Conservation (phyloP, 2,113 vertebrate species). For the Aythya baeri region DNA sequence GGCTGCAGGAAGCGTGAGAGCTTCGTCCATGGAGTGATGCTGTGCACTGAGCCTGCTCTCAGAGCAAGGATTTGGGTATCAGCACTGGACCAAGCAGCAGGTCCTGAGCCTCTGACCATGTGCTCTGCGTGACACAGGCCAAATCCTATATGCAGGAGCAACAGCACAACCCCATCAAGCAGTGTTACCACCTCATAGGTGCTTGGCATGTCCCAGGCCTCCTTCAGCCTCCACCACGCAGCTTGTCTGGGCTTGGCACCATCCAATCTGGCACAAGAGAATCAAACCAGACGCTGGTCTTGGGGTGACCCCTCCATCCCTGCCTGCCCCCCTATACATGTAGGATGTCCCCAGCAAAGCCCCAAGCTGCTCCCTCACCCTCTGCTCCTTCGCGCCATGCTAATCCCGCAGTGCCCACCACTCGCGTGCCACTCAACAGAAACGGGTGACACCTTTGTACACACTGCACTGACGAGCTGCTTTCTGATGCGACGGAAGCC, state of each 20-base stretch:
- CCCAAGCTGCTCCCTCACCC: background rate
- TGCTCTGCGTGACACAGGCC: accelerated
- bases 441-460: constrained; percentile 37
- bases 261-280: background rate
- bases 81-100: background rate
- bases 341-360: background rate
- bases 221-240: background rate
- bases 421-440: background rate
- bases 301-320: background rate
- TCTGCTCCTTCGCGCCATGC: background rate
- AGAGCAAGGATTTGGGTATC: background rate
- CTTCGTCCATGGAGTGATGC: background rate
- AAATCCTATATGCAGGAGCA: background rate
- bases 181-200: accelerated
- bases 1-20: background rate
- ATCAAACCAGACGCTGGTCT: background rate
- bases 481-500: constrained; percentile 35
- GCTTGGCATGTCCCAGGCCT: background rate
- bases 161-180: background rate
- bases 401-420: background rate
- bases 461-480: background rate
- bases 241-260: background rate
- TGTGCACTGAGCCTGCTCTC: accelerated
- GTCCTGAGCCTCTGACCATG: background rate
- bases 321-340: accelerated